These are phyloP conservation scores for Sipha flava DNA, from an alignment of 1,140 invertebrate species.

Conservation along the genomic window DNA sequence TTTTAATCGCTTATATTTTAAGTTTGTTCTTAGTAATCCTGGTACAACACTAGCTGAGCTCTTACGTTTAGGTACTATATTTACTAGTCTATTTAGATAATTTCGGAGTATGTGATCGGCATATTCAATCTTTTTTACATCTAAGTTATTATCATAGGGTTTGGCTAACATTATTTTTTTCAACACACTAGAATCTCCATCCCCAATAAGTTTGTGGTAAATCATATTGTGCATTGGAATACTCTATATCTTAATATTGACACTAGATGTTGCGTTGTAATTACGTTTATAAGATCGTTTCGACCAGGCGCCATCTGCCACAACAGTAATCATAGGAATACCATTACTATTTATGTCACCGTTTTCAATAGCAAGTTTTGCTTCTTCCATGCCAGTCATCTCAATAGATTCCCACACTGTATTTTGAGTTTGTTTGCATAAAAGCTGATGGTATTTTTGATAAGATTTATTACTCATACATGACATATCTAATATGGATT, in stretches of 20 bases:
- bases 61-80: background rate
- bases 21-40: background rate
- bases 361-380: constrained; percentile 16
- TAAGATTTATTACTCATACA: background rate
- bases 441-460: background rate
- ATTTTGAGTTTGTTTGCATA: constrained; percentile 29
- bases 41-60: background rate
- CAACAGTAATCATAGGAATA: constrained; percentile 39
- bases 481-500: background rate
- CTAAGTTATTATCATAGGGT: background rate
- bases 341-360: constrained; percentile 20
- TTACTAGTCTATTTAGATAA: background rate
- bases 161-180: background rate
- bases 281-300: constrained; percentile 42
- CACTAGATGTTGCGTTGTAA: constrained; percentile 41
- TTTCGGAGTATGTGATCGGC: background rate
- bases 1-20: background rate
- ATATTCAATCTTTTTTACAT: background rate
- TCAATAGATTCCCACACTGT: constrained; percentile 1
- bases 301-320: constrained; percentile 41
- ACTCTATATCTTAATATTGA: constrained; percentile 7
- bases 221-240: background rate
- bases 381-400: constrained; percentile 21
- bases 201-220: background rate
- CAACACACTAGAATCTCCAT: background rate